Evolutionary conservation across 2,888 invertebrate genomes (phyloP).

Genomic region (Harmothoe impar): DNA sequence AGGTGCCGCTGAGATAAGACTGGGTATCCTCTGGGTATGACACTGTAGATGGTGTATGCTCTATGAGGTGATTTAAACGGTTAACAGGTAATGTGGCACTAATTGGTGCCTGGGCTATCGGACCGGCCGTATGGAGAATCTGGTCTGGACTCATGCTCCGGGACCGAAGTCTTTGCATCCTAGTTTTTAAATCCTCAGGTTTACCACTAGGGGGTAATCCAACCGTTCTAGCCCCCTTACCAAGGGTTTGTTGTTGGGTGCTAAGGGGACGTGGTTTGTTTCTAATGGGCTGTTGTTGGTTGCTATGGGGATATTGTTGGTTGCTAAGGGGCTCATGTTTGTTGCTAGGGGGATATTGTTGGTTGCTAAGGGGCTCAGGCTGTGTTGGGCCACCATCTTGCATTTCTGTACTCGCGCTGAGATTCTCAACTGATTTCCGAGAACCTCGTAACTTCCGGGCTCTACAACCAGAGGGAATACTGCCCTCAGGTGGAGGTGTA

Average conservation of each 20-base stretch:
- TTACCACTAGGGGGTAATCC: constrained; percentile 36
- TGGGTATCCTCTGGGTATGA: neutral
- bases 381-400: no score
- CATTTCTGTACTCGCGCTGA: no score
- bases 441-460: neutral
- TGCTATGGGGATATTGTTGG: neutral
- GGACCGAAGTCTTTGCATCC: constrained; percentile 26
- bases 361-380: neutral
- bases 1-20: neutral
- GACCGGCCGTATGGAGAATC: neutral
- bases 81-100: no score
- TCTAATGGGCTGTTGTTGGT: neutral
- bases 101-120: neutral
- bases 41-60: neutral
- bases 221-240: neutral
- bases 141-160: constrained; percentile 6
- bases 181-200: neutral
- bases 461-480: constrained; percentile 24
- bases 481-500: neutral
- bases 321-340: neutral
- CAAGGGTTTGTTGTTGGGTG: neutral
- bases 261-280: neutral
- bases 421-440: no score
- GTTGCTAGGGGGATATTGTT: neutral
- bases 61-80: neutral